Evolutionary conservation across 2,797 vertebrate species (phyloP).

Genomic region (Coilia nasus): DNA sequence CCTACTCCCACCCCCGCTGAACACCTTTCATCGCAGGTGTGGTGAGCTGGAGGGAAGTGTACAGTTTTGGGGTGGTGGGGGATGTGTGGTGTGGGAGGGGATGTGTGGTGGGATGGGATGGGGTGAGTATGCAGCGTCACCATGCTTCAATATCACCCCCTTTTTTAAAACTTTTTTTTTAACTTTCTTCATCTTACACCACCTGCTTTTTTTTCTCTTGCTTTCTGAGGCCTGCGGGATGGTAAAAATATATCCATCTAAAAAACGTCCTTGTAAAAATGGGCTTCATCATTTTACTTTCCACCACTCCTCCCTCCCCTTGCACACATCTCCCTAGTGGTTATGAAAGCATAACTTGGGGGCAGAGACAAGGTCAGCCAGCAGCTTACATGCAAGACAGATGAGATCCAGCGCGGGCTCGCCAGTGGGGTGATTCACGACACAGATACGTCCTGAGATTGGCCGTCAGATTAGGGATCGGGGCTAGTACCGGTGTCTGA

Average conservation of each 20-base stretch:
- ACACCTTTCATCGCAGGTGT: not conserved
- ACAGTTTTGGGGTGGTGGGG: not conserved
- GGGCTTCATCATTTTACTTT: constrained; percentile 65
- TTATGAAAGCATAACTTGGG: constrained; percentile 74
- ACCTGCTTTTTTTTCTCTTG: not conserved
- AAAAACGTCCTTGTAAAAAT: constrained; percentile 76
- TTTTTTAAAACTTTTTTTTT: too few species aligned
- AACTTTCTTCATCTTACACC: constrained; percentile 27
- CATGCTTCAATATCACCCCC: constrained; percentile 65
- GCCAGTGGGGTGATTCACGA: constrained; percentile 7
- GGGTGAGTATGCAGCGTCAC: constrained; percentile 67
- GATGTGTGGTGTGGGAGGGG: not conserved
- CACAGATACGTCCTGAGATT: not conserved
- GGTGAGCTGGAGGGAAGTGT: not conserved
- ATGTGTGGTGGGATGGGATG: not conserved
- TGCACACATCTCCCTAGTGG: constrained; percentile 46
- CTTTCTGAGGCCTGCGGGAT: constrained; percentile 61
- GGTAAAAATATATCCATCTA: constrained; percentile 75
- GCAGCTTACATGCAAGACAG: constrained; percentile 62
- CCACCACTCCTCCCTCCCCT: not conserved
- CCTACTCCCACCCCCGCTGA: too few species aligned
- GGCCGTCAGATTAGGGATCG: constrained; percentile 4
- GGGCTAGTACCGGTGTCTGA: not conserved
- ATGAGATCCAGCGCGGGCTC: constrained; percentile 68
- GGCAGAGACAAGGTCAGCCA: constrained; percentile 72